Evolutionary conservation across 2,797 vertebrate species (phyloP).

Genomic region (Arctocebus calabarensis): DNA sequence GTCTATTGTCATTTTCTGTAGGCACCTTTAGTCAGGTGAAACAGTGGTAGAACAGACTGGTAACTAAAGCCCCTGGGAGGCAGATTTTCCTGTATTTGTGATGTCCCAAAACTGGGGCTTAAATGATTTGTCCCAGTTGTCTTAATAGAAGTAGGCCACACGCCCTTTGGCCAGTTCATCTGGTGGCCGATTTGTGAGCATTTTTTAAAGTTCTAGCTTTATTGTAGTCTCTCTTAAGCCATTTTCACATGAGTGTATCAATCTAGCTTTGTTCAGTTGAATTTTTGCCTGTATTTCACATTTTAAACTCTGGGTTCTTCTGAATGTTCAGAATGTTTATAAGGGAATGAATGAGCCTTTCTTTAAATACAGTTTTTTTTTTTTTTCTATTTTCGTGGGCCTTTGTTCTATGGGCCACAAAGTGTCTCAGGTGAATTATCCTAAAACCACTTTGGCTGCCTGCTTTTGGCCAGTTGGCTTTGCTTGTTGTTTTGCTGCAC

Average conservation of each 20-base stretch:
- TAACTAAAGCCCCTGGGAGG: background rate
- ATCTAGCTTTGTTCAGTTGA: background rate
- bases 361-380: background rate
- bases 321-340: background rate
- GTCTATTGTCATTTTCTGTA: background rate
- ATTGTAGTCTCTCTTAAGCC: background rate
- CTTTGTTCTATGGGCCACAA: background rate
- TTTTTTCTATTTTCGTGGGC: background rate
- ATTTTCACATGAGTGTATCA: background rate
- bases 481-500: background rate
- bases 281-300: slow-evolving; percentile 26
- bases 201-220: slow-evolving; percentile 32
- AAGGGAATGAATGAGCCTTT: background rate
- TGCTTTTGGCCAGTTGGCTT: background rate
- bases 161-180: background rate
- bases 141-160: background rate
- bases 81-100: background rate
- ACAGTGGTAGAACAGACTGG: background rate
- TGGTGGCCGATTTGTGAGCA: background rate
- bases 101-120: background rate
- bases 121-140: background rate
- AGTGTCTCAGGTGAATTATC: background rate
- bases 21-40: background rate
- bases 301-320: slow-evolving; percentile 19
- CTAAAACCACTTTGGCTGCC: background rate